Conservation (phyloP, 2,797 vertebrate genomes). For the Lateolabrax maculatus region DNA sequence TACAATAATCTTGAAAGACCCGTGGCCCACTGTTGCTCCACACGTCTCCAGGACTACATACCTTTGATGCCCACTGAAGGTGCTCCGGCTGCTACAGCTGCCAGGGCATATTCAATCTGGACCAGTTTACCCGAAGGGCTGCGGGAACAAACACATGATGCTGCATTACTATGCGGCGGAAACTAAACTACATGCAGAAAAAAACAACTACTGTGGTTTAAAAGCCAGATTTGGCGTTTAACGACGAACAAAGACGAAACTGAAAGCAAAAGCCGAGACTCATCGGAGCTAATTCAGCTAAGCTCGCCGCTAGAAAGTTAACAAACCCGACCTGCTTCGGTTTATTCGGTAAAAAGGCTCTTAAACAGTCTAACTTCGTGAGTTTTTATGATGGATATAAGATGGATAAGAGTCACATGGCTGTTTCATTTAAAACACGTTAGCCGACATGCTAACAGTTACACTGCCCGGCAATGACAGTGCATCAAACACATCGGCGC, state of each 20-base stretch:
- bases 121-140: constrained; percentile 99
- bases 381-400: accelerated
- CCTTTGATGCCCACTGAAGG: constrained; percentile 96
- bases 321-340: background rate
- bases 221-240: background rate
- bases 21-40: background rate
- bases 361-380: accelerated
- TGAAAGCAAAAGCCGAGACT: constrained; percentile 76
- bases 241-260: constrained; percentile 47
- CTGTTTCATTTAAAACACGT: background rate
- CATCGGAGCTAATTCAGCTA: constrained; percentile 34
- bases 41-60: constrained; percentile 36
- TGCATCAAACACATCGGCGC: constrained; percentile 59
- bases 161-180: background rate
- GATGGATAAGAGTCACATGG: accelerated
- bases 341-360: accelerated
- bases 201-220: background rate
- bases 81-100: constrained; percentile 97
- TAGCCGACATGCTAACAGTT: constrained; percentile 58
- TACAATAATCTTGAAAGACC: accelerated
- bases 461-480: constrained; percentile 75
- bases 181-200: accelerated
- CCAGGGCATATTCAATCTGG: constrained; percentile 99
- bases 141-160: constrained; percentile 37
- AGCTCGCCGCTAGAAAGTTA: background rate